phyloP scores from a whole-genome alignment of 1,140 invertebrate genomes.

The Drosophila malerkotliana region DNA sequence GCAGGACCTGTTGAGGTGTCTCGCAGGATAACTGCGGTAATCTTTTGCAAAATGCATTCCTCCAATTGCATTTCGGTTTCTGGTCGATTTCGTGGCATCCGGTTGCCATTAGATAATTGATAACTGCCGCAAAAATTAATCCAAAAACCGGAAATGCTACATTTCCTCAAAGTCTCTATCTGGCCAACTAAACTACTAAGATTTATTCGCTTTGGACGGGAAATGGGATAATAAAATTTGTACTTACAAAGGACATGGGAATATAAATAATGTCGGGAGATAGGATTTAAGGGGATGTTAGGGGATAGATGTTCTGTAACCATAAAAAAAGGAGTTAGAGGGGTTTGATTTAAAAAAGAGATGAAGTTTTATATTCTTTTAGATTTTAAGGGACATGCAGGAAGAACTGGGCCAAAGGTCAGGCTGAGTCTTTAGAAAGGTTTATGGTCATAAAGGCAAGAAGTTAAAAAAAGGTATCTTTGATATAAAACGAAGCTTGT shows the following conservation, averaged over 20 bases:
- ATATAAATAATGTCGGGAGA: constrained; percentile 5
- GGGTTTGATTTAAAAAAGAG: neutral
- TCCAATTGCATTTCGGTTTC: constrained; percentile 16
- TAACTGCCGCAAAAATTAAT: neutral
- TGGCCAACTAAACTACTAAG: neutral
- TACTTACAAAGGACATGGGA: neutral
- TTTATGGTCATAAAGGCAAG: constrained; percentile 10
- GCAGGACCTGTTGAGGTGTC: neutral
- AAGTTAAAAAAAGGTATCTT: neutral
- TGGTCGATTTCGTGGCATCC: constrained; percentile 3
- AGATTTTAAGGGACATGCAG: neutral
- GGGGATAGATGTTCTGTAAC: neutral
- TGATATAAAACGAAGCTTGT: neutral
- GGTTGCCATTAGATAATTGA: constrained; percentile 18
- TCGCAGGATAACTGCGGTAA: constrained; percentile 1
- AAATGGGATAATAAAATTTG: constrained; percentile 9
- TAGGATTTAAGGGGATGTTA: too few relatives aligned
- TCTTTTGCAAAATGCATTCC: constrained; percentile 19
- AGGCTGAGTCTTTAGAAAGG: neutral
- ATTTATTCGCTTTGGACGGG: neutral
- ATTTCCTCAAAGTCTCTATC: too few relatives aligned
- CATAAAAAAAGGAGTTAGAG: neutral
- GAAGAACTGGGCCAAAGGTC: neutral
- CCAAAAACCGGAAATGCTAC: neutral
- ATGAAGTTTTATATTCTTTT: neutral